phyloP scores from a whole-genome alignment of 2,797 vertebrate species.

The Rhabdomys pumilio region DNA sequence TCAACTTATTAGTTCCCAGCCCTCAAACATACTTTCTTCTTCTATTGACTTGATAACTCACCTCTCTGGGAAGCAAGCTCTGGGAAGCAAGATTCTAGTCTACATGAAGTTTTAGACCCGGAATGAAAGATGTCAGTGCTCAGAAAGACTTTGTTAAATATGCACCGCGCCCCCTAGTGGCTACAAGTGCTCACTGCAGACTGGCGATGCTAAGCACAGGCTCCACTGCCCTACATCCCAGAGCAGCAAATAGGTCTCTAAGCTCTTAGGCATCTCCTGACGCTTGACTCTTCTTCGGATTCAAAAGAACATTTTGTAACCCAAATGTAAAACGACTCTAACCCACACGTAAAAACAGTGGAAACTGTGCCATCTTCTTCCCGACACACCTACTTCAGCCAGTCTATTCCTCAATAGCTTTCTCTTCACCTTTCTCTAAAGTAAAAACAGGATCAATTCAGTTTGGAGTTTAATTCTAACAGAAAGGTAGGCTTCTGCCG shows the following conservation, averaged over 20 bases:
- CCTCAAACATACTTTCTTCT: background rate
- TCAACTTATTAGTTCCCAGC: slow-evolving; percentile 29
- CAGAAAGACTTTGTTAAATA: background rate
- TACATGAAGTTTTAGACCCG: background rate
- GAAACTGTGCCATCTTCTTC: background rate
- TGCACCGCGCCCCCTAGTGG: background rate
- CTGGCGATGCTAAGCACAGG: background rate
- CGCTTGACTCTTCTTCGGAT: background rate
- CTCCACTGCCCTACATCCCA: background rate
- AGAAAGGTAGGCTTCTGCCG: slow-evolving; percentile 35
- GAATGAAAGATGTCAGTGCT: background rate
- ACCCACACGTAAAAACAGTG: background rate
- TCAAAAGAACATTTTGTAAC: slow-evolving; percentile 15
- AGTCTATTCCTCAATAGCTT: background rate
- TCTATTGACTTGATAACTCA: background rate
- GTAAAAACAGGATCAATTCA: slow-evolving; percentile 1
- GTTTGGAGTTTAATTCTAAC: slow-evolving; percentile 39
- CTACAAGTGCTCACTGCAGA: background rate
- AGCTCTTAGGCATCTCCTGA: background rate
- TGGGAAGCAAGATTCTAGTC: background rate
- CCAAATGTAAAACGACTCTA: background rate
- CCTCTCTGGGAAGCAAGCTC: background rate
- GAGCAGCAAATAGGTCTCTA: background rate
- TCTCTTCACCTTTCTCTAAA: slow-evolving; percentile 30
- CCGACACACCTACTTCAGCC: background rate